These are phyloP conservation scores for Xenopus borealis DNA, from an alignment of 2,113 vertebrate species.

Conservation along the genomic window DNA sequence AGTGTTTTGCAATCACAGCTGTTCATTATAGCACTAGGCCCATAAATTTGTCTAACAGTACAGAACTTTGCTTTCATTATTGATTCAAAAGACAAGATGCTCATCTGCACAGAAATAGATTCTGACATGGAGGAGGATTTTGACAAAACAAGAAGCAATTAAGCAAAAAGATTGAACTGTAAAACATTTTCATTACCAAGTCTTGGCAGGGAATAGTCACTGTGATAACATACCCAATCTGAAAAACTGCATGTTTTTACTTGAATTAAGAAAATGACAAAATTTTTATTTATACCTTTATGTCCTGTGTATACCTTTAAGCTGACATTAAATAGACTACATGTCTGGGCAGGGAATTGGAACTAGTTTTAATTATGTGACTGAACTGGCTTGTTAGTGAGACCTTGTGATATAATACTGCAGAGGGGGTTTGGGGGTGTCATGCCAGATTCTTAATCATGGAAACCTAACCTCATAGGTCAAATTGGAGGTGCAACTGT, in stretches of 20 bases:
- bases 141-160: slow-evolving; percentile 42
- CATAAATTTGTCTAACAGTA: slow-evolving; percentile 34
- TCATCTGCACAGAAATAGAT: slow-evolving; percentile 29
- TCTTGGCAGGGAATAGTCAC: slow-evolving; percentile 17
- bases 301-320: not conserved
- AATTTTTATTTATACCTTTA: slow-evolving; percentile 4
- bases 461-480: too few relatives aligned
- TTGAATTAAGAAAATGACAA: slow-evolving; percentile 2
- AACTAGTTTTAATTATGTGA: too few relatives aligned
- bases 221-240: slow-evolving; percentile 10
- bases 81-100: slow-evolving; percentile 37
- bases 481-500: too few relatives aligned
- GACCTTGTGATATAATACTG: too few relatives aligned
- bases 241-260: slow-evolving; percentile 1
- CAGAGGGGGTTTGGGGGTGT: too few relatives aligned
- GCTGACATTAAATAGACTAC: not conserved
- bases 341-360: too few relatives aligned
- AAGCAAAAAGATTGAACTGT: slow-evolving; percentile 39
- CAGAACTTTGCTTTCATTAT: slow-evolving; percentile 38
- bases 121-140: slow-evolving; percentile 27
- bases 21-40: slow-evolving; percentile 29
- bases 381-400: too few relatives aligned
- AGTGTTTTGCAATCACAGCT: slow-evolving; percentile 40
- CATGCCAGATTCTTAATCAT: too few relatives aligned
- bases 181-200: slow-evolving; percentile 36